A percentile compares a stretch with the other conserved stretches of the same genome.
Evolutionary conservation across 2,113 vertebrate genomes (phyloP).

Genomic region (Riparia riparia): DNA sequence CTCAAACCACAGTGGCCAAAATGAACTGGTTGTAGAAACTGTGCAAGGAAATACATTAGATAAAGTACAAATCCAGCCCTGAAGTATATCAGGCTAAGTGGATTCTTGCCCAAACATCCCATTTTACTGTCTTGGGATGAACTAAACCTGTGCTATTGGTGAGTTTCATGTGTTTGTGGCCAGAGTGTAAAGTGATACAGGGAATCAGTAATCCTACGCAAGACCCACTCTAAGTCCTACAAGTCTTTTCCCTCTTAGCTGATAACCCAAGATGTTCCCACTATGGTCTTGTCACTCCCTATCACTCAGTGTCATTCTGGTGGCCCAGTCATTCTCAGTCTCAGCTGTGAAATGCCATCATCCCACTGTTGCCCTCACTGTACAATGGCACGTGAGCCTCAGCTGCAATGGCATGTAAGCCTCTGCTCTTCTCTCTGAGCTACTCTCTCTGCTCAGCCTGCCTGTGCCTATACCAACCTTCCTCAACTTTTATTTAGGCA

Average conservation of each 20-base stretch:
- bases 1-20: slow-evolving; percentile 53
- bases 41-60: neutral
- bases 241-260: neutral
- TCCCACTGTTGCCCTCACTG: neutral
- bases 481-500: neutral
- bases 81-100: neutral
- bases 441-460: neutral
- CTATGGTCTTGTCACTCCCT: neutral
- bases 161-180: slow-evolving; percentile 6
- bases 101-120: neutral
- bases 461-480: neutral
- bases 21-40: slow-evolving; percentile 45
- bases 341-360: neutral
- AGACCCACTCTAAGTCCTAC: neutral
- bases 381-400: neutral
- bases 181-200: neutral
- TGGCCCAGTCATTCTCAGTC: neutral
- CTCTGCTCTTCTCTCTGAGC: neutral
- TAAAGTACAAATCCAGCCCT: neutral
- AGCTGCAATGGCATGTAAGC: neutral
- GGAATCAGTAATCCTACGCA: neutral
- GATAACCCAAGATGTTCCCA: neutral
- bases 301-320: neutral
- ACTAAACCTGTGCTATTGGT: neutral
- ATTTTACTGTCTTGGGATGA: neutral